phyloP scores from a whole-genome alignment of 2,888 invertebrate species.

The Diploptera punctata region DNA sequence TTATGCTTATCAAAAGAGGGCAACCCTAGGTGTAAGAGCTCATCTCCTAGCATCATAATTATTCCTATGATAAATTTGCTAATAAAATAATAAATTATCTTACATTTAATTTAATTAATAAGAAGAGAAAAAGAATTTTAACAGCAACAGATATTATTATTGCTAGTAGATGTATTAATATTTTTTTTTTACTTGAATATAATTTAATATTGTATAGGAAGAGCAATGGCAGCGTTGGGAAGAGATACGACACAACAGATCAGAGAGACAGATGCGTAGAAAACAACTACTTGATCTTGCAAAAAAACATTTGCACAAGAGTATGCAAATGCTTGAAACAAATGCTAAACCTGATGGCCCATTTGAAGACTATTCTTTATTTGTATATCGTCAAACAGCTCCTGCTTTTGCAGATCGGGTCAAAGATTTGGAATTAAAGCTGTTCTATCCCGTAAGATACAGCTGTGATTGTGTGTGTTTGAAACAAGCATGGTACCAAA shows the following conservation, averaged over 20 bases:
- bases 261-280: conserved; percentile 68
- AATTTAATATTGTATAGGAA: conserved; percentile 59
- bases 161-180: too few relatives aligned
- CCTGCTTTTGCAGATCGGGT: conserved; percentile 85
- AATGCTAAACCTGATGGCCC: conserved; percentile 74
- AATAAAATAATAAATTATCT: too few relatives aligned
- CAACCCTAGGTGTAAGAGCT: too few relatives aligned
- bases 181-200: too few relatives aligned
- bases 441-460: conserved; percentile 73
- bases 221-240: conserved; percentile 76
- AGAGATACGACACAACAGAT: conserved; percentile 73
- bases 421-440: conserved; percentile 78
- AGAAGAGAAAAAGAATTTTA: too few relatives aligned
- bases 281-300: conserved; percentile 75
- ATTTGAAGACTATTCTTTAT: conserved; percentile 84
- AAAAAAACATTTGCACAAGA: conserved; percentile 83
- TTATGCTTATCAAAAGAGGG: too few relatives aligned
- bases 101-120: too few relatives aligned
- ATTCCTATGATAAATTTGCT: too few relatives aligned
- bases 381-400: conserved; percentile 84
- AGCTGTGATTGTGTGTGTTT: conserved; percentile 9
- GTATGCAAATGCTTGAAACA: conserved; percentile 83
- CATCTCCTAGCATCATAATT: too few relatives aligned
- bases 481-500: background rate
- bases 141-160: too few relatives aligned